Base-by-base conservation (phyloP, 2,888 invertebrate species). In the Plebejus melissa region DNA sequence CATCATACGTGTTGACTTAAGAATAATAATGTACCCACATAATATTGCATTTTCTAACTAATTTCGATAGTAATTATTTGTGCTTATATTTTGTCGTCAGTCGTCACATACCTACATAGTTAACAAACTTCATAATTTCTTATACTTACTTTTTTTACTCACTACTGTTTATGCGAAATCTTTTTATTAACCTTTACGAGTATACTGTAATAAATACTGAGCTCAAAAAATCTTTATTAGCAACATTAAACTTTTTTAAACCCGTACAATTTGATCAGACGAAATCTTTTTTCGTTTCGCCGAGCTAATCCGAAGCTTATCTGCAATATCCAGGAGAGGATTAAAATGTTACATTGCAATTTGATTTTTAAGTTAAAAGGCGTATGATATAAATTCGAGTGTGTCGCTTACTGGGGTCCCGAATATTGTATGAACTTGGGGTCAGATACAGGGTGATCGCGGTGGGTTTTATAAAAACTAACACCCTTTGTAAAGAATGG, bases 221-320 rank as follows among this genome's bases (percentile, higher is more conserved):
- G 54, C 28, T 41, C 1, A 54, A 46, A 71, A 57, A 16, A 58
- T 38, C 13, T 57, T 70, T 75, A 57, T 9, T 70, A 71, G 38
- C 13, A 28, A 5, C 70, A 57, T 22, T 58, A 57, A 75, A 69
- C 41, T 22, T 57, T 57, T n/a, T 75, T 75, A 77, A 77, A 78
- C 76, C 75, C 77, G 77, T 74, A 69, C 75, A 77, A 78, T 86
- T 83, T 86, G 87, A 88, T 89, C 88, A 87, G 82, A 83, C 83
- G 86, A 86, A 80, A 84, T 81, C 83, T 84, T 87, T 88, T 88
- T 88, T 83, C 87, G 84, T 88, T 86, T 83, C 85, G 82, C 81
- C 83, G 85, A 86, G 87, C 88, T 92, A 91, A 92, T 91, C 91
- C 90, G 79, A 81, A 82, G 90, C 89, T 91, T 92, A 92, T 92